Conservation (phyloP, 1,140 invertebrate species). For the Drepana arcuata region DNA sequence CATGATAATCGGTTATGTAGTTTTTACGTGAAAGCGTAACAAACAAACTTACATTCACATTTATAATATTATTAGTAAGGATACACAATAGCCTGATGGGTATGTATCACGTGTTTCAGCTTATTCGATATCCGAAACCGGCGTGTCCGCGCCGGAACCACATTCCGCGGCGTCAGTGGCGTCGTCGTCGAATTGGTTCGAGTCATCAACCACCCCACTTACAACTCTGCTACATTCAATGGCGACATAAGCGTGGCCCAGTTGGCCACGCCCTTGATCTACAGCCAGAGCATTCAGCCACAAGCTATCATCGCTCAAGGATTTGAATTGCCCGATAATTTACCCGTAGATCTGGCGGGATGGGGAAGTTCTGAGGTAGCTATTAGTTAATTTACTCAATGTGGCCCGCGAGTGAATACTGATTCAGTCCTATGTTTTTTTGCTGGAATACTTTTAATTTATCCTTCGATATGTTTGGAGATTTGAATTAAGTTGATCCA, state of each 20-base stretch:
- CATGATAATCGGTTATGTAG: no score
- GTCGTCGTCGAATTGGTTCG: constrained; percentile 6
- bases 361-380: constrained; percentile 20
- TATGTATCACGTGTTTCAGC: no score
- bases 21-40: no score
- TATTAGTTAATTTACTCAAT: no score
- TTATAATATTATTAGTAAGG: no score
- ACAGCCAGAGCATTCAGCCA: constrained; percentile 8
- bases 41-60: no score
- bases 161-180: constrained; percentile 14
- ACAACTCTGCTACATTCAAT: constrained; percentile 5
- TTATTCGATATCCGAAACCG: constrained; percentile 7
- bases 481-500: no score
- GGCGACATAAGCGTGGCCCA: constrained; percentile 24
- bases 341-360: constrained; percentile 19
- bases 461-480: no score
- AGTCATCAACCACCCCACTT: constrained; percentile 25
- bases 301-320: constrained; percentile 8
- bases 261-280: constrained; percentile 9
- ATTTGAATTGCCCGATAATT: constrained; percentile 10
- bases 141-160: constrained; percentile 25
- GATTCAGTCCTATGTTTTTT: no score
- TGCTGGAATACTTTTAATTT: no score
- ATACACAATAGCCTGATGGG: no score
- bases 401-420: no score